A percentile compares a stretch with the other conserved stretches of the same genome.
Conservation (phyloP, 2,113 vertebrate species). For the Tamias sibiricus region DNA sequence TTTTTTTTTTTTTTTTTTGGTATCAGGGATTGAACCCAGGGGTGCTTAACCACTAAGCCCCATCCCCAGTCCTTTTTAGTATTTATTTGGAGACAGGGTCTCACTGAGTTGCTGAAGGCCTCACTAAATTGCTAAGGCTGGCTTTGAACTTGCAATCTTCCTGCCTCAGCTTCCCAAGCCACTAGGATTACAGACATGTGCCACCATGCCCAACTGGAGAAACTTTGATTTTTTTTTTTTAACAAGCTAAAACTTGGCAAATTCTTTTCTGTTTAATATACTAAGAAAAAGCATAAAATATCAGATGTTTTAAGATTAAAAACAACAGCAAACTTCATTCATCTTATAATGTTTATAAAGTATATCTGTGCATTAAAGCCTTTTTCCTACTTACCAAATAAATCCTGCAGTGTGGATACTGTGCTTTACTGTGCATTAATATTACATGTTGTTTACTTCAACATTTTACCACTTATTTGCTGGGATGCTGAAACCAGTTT, state of each 20-base stretch:
- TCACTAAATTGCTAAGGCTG: no score
- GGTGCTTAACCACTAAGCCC: no score
- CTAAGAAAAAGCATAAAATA: neutral
- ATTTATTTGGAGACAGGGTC: no score
- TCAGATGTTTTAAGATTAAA: neutral
- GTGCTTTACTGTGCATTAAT: constrained; percentile 11
- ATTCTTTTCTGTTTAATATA: constrained; percentile 8
- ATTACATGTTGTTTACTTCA: neutral
- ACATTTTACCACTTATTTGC: neutral
- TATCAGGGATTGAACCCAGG: no score
- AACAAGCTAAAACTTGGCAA: neutral
- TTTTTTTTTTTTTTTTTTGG: neutral
- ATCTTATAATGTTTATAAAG: neutral
- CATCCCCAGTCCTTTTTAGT: no score
- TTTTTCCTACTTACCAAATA: neutral
- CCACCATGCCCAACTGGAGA: neutral
- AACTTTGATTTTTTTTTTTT: neutral
- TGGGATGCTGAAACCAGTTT: neutral
- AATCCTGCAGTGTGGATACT: neutral
- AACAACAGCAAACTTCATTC: neutral
- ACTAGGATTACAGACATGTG: no score
- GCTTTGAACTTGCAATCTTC: no score
- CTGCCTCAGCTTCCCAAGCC: no score
- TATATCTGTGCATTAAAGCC: neutral
- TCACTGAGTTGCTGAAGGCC: no score